Percentiles rank a stretch among this genome's conserved stretches.
Conservation (phyloP, 2,797 vertebrate genomes). For the Malurus splendens region DNA sequence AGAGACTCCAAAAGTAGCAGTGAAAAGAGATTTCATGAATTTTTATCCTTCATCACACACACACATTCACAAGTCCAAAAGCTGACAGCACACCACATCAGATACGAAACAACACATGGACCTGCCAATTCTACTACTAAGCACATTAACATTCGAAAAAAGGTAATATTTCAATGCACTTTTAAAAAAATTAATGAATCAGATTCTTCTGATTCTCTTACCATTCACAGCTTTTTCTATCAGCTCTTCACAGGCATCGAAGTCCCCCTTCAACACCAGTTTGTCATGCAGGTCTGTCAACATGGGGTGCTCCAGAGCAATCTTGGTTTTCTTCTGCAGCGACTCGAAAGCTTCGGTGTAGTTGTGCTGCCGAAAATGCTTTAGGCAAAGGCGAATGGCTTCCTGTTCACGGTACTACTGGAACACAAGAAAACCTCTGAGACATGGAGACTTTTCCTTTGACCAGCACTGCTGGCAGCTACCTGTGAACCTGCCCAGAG, state of each 20-base stretch:
- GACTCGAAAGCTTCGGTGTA: slow-evolving; percentile 99
- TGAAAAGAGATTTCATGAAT: background rate
- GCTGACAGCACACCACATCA: background rate
- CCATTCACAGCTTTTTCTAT: slow-evolving; percentile 98
- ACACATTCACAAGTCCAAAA: background rate
- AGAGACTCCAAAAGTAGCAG: background rate
- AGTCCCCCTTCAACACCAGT: slow-evolving; percentile 93
- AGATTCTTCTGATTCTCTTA: slow-evolving; percentile 58
- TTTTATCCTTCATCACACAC: background rate
- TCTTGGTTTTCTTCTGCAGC: slow-evolving; percentile 96
- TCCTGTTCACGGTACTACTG: slow-evolving; percentile 98
- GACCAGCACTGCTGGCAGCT: background rate
- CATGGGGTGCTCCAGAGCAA: slow-evolving; percentile 96
- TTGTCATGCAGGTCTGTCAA: slow-evolving; percentile 96
- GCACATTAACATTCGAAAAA: background rate
- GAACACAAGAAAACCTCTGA: slow-evolving; percentile 77
- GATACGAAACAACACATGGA: background rate
- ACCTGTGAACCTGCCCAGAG: background rate
- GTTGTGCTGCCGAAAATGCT: slow-evolving; percentile 98
- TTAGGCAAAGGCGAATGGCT: slow-evolving; percentile 98
- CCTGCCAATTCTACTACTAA: background rate
- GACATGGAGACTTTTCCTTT: slow-evolving; percentile 51
- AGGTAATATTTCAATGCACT: background rate
- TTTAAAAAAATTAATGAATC: background rate
- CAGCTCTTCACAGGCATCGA: slow-evolving; percentile 93